Evolutionary conservation across 2,797 vertebrate genomes (phyloP).

Genomic region (Allenopithecus nigroviridis): DNA sequence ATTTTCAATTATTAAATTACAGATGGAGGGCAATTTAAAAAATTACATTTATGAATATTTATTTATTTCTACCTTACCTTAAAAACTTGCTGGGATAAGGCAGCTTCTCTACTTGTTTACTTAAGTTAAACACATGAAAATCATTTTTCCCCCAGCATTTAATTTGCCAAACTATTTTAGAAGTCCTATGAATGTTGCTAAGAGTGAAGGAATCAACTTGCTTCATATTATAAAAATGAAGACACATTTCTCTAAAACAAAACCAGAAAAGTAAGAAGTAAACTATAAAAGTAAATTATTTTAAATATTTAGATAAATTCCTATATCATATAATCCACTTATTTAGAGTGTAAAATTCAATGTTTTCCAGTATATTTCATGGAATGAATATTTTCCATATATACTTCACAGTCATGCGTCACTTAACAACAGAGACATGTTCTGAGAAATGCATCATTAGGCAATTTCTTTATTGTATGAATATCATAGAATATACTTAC

Average conservation of each 20-base stretch:
- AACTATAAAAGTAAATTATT: neutral
- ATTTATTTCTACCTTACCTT: neutral
- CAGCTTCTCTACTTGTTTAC: neutral
- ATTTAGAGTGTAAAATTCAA: neutral
- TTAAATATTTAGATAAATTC: neutral
- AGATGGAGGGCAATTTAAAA: neutral
- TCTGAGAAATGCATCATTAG: neutral
- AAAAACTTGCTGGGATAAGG: neutral
- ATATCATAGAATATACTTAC: neutral
- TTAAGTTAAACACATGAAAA: neutral
- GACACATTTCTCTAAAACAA: neutral
- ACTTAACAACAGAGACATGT: neutral
- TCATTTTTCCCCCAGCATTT: neutral
- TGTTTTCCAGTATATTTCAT: neutral
- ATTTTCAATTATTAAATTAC: neutral
- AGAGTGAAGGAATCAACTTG: neutral
- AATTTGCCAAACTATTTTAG: neutral
- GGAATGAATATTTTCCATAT: too few relatives aligned
- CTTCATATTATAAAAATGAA: neutral
- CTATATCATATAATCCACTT: neutral
- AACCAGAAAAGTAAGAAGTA: neutral
- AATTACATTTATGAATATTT: neutral
- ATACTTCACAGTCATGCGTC: neutral
- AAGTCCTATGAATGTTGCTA: neutral
- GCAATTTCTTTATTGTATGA: neutral